Evolutionary conservation across 1,140 invertebrate genomes (phyloP).

Genomic region (roundworm (Caenorhabditis elegans)): WBcel235 BX284602.5:6748501-6749000

Average conservation of each 20-base stretch:
- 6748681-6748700: background rate
- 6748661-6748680: background rate
- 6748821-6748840: background rate
- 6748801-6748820: slow-evolving; percentile 28
- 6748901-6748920: background rate
- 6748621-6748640: background rate
- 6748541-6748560: slow-evolving; percentile 14
- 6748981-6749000: background rate
- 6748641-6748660: background rate
- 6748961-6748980: background rate
- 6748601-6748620: no score
- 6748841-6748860: background rate
- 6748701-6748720: slow-evolving; percentile 34
- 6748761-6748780: background rate
- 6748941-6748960: slow-evolving; percentile 35
- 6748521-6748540: background rate
- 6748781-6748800: background rate
- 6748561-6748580: background rate
- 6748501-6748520: slow-evolving; percentile 13
- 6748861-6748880: background rate
- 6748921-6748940: slow-evolving; percentile 41
- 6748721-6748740: slow-evolving; percentile 43
- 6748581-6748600: background rate
- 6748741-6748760: background rate
- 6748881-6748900: background rate